These are phyloP conservation scores for Hydriomena furcata DNA, from an alignment of 2,888 invertebrate species.

Conservation along the genomic window DNA sequence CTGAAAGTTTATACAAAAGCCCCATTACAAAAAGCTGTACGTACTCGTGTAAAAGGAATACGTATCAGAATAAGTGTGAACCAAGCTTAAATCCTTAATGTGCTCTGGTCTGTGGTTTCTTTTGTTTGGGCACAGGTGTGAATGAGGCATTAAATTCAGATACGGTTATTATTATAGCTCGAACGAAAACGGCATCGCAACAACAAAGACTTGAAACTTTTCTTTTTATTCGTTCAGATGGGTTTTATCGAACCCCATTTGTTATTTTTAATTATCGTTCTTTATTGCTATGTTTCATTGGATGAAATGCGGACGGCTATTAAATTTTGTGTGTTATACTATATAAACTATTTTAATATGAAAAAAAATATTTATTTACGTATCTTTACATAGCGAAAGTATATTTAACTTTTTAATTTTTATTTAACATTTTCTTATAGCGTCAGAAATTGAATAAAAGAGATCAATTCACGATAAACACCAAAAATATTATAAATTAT, in stretches of 20 bases:
- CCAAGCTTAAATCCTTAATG: conserved; percentile 17
- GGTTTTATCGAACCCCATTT: conserved; percentile 16
- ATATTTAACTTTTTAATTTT: no score
- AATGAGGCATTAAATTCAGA: conserved; percentile 31
- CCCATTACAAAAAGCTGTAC: neutral
- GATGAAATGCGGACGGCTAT: neutral
- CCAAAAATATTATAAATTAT: no score
- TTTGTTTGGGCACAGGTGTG: conserved; percentile 33
- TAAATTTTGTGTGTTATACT: no score
- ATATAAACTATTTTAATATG: no score
- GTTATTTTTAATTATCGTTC: conserved; percentile 16
- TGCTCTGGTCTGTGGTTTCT: conserved; percentile 18
- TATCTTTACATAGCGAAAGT: no score
- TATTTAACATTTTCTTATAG: no score
- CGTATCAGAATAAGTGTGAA: conserved; percentile 9
- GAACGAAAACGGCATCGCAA: conserved; percentile 16
- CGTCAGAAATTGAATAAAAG: no score
- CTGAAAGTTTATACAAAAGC: no score
- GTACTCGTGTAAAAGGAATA: neutral
- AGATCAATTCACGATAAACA: no score
- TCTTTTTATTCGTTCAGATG: conserved; percentile 20
- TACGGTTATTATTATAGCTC: conserved; percentile 29
- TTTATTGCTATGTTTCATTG: conserved; percentile 1
- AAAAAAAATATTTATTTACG: no score
- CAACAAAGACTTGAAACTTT: conserved; percentile 18